Base-by-base conservation (phyloP, 2,113 vertebrate species). In the Semnornis frantzii region DNA sequence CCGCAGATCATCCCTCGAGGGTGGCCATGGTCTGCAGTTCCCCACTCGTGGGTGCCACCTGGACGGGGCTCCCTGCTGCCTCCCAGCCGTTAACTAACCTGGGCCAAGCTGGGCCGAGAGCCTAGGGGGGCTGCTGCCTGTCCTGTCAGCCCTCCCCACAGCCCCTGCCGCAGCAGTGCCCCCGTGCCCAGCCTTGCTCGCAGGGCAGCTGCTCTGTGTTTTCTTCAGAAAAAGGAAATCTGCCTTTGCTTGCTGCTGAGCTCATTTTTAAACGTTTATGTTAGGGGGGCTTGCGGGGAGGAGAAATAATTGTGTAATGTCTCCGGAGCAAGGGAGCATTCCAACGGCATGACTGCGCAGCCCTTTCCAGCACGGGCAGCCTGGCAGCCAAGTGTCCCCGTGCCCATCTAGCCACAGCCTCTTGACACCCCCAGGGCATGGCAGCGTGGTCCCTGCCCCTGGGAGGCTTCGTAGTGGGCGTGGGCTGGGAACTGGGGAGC, bases 261-360 rank as follows among this genome's bases (percentile, higher is more conserved):
- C 64, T 95, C 85, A 73, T 83, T 88, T 82, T 80, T 52, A 92
- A 95, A 95, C 91, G 54, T 92, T 90, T 93, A 58, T 75, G 9
- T 78, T 73, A 91, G 93, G 80, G 89, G 89, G 92, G 91, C 76
- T 84, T 86, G 65, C 3, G 23, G 82, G 85, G 84, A 85, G 87
- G 70, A 83, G 94, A 86, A 89, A 82, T 74, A 90, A 89, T 92
- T 96, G 93, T 93, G 93, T 94, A 93, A 96, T 91, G 87, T 79
- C 94, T 88, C 89, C 57, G 91, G 85, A 97, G 87, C 87, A 87
- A 57, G 85, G 85, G 93, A 92, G 94, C 95, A 96, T 97, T 97
- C 95, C 96, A 93, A 92, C 95, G 85, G 82, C 95, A 94, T 96
- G 95, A 96, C 89, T 94, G 95, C 13, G 69, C 3, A 17, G 89